phyloP scores from a whole-genome alignment of 2,113 vertebrate species.

The Xiphophorus couchianus region DNA sequence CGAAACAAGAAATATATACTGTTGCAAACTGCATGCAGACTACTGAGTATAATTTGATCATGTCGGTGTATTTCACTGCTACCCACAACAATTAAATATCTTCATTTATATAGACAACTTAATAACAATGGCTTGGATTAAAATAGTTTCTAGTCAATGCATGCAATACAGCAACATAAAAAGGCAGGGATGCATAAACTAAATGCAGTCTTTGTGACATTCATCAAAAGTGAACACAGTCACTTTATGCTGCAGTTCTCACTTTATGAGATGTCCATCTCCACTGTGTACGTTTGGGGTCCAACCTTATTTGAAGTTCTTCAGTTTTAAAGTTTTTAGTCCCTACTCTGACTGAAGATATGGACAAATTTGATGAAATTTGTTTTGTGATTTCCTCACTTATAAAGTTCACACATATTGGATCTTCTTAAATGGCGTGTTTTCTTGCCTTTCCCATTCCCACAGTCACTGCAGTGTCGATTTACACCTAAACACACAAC shows the following conservation, averaged over 20 bases:
- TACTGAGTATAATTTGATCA: no score
- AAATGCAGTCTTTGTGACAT: neutral
- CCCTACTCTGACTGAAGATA: neutral
- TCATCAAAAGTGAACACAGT: neutral
- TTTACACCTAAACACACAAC: neutral
- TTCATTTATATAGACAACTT: neutral
- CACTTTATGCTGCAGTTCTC: neutral
- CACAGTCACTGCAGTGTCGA: neutral
- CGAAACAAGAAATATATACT: neutral
- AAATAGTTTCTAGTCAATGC: neutral
- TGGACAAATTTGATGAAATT: neutral
- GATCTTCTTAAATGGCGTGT: neutral
- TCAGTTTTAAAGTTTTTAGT: neutral
- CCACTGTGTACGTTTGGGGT: neutral
- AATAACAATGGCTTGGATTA: no score
- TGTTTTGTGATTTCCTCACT: neutral
- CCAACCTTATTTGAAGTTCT: neutral
- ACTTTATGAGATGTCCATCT: neutral
- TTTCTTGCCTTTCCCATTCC: neutral
- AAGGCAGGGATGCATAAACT: neutral
- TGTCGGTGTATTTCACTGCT: neutral
- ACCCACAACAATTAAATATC: neutral
- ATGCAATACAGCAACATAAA: neutral
- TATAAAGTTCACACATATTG: neutral
- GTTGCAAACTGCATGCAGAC: no score